A percentile compares a stretch with the other conserved stretches of the same genome.
Conservation (phyloP, 2,113 vertebrate genomes). For the Saguinus imperator region DNA sequence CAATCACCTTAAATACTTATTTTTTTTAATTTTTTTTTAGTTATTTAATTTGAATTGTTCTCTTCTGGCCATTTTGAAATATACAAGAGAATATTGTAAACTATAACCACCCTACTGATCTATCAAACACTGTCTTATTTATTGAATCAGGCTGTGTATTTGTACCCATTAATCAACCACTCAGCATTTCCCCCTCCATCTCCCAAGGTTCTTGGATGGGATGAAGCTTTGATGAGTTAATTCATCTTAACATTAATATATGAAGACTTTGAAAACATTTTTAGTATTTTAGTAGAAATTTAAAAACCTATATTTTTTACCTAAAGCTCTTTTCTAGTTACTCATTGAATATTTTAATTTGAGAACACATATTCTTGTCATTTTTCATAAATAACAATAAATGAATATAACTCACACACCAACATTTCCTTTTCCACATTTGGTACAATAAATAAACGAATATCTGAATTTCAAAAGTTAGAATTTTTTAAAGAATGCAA, state of each 20-base stretch:
- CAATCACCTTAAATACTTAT: not conserved
- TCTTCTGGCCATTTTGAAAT: not conserved
- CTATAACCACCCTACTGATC: not conserved
- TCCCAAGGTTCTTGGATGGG: no score
- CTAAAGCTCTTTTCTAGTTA: not conserved
- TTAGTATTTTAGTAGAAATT: not conserved
- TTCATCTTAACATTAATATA: not conserved
- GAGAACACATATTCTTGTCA: not conserved
- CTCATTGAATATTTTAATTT: not conserved
- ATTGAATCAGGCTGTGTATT: not conserved
- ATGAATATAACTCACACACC: not conserved
- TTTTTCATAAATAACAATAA: slow-evolving; percentile 43
- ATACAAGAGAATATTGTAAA: not conserved
- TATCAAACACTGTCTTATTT: not conserved
- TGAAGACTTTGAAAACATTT: not conserved
- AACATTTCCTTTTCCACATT: not conserved
- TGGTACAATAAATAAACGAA: slow-evolving; percentile 32
- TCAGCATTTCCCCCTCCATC: not conserved
- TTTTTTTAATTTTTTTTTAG: not conserved
- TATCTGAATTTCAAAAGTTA: slow-evolving; percentile 56
- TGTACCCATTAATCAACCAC: not conserved
- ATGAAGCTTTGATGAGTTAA: not conserved
- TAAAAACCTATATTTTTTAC: not conserved
- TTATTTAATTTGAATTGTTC: not conserved
- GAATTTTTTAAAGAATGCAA: slow-evolving; percentile 41